Base-by-base conservation (phyloP, 2,888 invertebrate species). In the Cantharis nigra region DNA sequence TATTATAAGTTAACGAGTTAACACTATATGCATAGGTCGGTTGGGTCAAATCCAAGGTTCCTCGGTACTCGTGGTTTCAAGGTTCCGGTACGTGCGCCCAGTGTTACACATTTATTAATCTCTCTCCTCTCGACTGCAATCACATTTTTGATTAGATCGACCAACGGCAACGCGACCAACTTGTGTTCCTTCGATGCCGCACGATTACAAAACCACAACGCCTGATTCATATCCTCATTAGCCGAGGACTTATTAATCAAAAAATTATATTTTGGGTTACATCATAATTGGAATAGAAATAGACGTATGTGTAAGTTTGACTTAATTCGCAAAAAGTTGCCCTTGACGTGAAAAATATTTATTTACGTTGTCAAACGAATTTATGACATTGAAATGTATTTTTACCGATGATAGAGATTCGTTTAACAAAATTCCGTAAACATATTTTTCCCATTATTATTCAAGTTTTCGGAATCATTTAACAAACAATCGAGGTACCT, bases 31-130 rank as follows among this genome's bases (percentile, higher is more conserved):
- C 70, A 63, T 72, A 77, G 80, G 78, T 80, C 78, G 76, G 75
- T 71, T 72, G 75, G 78, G 78, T 77, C 80, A 76, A 76, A 79
- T 79, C 73, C 78, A 80, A 80, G 80, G 80, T 77, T 71, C 69
- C 71, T 62, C 67, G 72, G 75, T 72, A 71, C 71, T 73, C 70
- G 49, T 69, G 67, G 71, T 67, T 76, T 78, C 79, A 79, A 76
- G 80, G 76, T 76, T 72, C 69, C 79, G 20, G 62, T 76, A 78
- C 78, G 76, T 80, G 75, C 63, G 3, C 20, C 67, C 69, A 70
- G 49, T 49, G 49, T 13, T 49, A n/a, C n/a, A 49, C 49, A 49
- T 49, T 49, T 2, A 9, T n/a, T n/a, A 49, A 49, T 49, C 49
- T 49, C 49, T 11, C 49, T 11, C 49, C 11, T 11, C 28, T 10